A percentile compares a stretch with the other conserved stretches of the same genome.
phyloP scores from a whole-genome alignment of 1,140 invertebrate genomes.

The Asbolus verrucosus region DNA sequence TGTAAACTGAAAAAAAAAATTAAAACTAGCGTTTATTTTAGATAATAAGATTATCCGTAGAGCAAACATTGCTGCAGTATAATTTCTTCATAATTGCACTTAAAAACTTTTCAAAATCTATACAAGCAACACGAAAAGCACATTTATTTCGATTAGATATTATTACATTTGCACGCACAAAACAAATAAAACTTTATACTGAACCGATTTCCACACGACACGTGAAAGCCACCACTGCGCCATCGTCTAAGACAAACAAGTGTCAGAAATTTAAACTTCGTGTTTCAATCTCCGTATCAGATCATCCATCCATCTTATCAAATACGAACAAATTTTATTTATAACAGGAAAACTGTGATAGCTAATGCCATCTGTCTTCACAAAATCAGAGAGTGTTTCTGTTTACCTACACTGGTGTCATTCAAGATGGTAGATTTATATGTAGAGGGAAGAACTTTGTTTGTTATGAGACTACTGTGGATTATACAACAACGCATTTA shows the following conservation, averaged over 20 bases:
- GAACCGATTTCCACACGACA: constrained; percentile 11
- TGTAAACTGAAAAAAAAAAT: too few relatives aligned
- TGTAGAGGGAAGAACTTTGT: not conserved
- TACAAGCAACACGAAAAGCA: constrained; percentile 28
- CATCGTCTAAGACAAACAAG: not conserved
- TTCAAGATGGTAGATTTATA: not conserved
- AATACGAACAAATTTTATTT: too few relatives aligned
- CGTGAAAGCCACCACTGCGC: not conserved
- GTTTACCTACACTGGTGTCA: too few relatives aligned
- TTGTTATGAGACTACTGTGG: not conserved
- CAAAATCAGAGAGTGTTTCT: too few relatives aligned
- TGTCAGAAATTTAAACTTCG: not conserved
- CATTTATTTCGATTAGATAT: constrained; percentile 39
- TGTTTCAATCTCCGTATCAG: not conserved
- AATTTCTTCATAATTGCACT: constrained; percentile 28
- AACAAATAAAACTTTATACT: constrained; percentile 31
- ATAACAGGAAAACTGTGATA: too few relatives aligned
- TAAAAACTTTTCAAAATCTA: constrained; percentile 13
- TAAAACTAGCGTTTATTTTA: not conserved
- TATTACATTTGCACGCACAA: constrained; percentile 35
- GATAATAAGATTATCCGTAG: constrained; percentile 15
- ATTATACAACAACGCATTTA: not conserved
- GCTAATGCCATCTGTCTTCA: too few relatives aligned
- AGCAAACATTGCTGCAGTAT: constrained; percentile 36
- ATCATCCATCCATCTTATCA: too few relatives aligned